phyloP scores from a whole-genome alignment of 2,113 vertebrate species.

The Pycnonotus jocosus region DNA sequence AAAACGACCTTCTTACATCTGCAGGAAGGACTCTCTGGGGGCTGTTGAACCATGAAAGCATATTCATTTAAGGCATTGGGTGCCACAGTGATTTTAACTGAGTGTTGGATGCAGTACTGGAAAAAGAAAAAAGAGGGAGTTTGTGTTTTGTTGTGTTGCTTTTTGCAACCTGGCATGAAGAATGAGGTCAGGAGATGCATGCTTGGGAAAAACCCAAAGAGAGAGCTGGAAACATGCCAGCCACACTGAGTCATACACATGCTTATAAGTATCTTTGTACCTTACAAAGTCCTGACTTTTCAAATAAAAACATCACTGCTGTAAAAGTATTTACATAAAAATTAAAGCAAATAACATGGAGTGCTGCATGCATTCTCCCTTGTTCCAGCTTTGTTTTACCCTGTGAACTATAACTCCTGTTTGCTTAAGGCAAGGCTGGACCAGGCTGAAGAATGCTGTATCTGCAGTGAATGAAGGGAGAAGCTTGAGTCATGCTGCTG shows the following conservation, averaged over 20 bases:
- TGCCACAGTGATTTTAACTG: background rate
- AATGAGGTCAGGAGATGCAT: conserved; percentile 46
- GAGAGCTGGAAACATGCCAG: conserved; percentile 18
- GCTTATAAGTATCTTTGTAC: conserved; percentile 33
- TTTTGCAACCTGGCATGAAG: conserved; percentile 42
- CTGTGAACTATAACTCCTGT: conserved; percentile 4
- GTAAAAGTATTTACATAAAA: conserved; percentile 49
- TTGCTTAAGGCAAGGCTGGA: conserved; percentile 32
- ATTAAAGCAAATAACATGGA: conserved; percentile 16
- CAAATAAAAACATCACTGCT: conserved; percentile 39
- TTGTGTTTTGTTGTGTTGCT: conserved; percentile 46
- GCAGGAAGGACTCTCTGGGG: conserved; percentile 6
- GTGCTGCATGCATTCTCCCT: background rate
- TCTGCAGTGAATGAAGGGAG: background rate
- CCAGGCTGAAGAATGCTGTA: background rate
- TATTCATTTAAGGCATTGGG: conserved; percentile 32
- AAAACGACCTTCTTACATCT: conserved; percentile 46
- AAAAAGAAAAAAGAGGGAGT: conserved; percentile 23
- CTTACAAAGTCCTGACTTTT: conserved; percentile 30
- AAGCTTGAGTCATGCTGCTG: background rate
- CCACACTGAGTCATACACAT: conserved; percentile 31
- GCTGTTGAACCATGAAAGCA: conserved; percentile 26
- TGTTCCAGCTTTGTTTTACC: conserved; percentile 10
- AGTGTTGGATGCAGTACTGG: background rate
- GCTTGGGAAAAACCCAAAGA: conserved; percentile 54